Conservation (phyloP, 2,113 vertebrate species). For the Pelecanus crispus region DNA sequence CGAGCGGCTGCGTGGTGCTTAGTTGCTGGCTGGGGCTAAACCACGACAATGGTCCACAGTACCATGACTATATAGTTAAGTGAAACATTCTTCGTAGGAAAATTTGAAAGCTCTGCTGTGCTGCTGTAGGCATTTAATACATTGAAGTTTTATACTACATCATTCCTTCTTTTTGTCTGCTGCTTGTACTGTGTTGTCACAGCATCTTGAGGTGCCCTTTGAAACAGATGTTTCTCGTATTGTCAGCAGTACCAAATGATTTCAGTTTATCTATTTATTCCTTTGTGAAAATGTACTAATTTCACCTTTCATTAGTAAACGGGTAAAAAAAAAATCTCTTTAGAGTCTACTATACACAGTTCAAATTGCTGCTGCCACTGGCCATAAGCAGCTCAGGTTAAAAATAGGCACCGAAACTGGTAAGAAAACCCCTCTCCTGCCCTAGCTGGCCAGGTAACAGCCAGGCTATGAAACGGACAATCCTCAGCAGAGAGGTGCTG, state of each 20-base stretch:
- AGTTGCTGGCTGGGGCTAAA: too few relatives aligned
- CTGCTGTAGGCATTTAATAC: neutral
- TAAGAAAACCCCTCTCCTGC: neutral
- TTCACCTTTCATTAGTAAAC: neutral
- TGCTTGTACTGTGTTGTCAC: neutral
- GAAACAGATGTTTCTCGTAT: neutral
- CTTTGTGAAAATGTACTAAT: neutral
- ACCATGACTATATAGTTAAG: neutral
- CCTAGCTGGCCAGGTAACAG: neutral
- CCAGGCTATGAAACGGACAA: neutral
- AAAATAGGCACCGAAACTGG: neutral
- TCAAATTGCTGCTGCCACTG: neutral
- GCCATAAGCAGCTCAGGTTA: neutral
- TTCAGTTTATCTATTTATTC: neutral
- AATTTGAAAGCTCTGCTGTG: neutral
- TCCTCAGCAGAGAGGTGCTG: neutral
- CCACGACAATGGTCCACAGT: neutral
- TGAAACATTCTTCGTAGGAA: neutral
- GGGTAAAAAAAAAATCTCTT: neutral
- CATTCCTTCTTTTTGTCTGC: neutral
- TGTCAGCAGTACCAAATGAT: neutral
- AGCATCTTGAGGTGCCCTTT: neutral
- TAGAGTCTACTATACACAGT: neutral
- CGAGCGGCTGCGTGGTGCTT: too few relatives aligned
- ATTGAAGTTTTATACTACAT: neutral